These are phyloP conservation scores for Anthoscopus minutus DNA, from an alignment of 2,113 vertebrate species.

Conservation along the genomic window DNA sequence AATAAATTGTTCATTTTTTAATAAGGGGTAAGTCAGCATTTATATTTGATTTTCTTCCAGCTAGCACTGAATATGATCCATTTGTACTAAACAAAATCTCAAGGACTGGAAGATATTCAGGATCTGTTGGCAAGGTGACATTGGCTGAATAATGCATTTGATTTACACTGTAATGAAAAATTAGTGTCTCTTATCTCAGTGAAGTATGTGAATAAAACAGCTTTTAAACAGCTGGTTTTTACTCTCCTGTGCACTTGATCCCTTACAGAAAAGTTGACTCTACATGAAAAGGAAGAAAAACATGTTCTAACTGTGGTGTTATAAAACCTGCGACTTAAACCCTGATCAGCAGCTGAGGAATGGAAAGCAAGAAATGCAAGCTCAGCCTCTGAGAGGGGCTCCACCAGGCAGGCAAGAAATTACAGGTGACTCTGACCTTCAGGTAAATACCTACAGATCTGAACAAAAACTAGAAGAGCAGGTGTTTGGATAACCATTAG, in stretches of 20 bases:
- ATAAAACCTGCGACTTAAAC: neutral
- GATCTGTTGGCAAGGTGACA: neutral
- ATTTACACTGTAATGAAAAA: slow-evolving; percentile 4
- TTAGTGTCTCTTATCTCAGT: neutral
- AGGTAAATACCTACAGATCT: neutral
- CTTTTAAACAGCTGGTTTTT: neutral
- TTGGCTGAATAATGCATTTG: neutral
- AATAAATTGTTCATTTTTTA: neutral
- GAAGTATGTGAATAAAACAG: neutral
- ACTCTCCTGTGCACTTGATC: neutral
- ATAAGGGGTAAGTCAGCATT: neutral
- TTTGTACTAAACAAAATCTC: slow-evolving; percentile 14
- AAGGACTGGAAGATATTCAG: slow-evolving; percentile 31
- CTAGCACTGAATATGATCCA: neutral
- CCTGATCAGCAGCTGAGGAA: neutral
- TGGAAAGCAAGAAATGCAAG: neutral
- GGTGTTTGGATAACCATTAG: neutral
- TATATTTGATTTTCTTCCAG: slow-evolving; percentile 13
- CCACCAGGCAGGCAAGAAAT: neutral
- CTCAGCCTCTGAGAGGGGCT: neutral
- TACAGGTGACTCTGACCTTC: neutral
- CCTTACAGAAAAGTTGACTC: neutral
- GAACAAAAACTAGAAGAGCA: neutral
- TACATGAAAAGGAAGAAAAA: neutral
- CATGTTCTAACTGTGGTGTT: neutral